Evolutionary conservation across 92 coral and sea anemone genomes (phyloP), one percentile per base, ranked within the genome.

Genomic region (Ricordea florida): DNA sequence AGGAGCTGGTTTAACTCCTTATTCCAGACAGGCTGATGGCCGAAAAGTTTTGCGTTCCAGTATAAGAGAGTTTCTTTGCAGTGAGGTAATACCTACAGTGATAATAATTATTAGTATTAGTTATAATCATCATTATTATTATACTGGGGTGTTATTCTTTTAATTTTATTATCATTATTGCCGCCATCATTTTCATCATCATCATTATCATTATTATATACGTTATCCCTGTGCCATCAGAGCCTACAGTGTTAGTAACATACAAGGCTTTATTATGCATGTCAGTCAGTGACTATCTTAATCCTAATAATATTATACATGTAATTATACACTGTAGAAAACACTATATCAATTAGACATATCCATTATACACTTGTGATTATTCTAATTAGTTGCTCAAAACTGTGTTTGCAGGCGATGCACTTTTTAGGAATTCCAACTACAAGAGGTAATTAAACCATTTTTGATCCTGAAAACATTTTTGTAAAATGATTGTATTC

Each of bases 1-100:
- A 71, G 99, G 99, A 16, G 91, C 97, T 33, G 99, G 99, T 0
- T 83, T 89, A 30, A 96, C 99, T 27, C 99, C 99, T 2, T 96
- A 85, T 71, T 96, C 99, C 13, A 82, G 99, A 36, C 85, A 84
- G 51, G 99, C 97, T 41, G 99, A 96, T 89, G 99, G 99, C 0
- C 70, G 99, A 37, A 96, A 96, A 46, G 99, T 96, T 60, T 52
- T 96, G 41, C 78, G 99, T 25, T 96, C 99, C 27, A 96, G 96
- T 29, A 92, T 96, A 8, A 74, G 99, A 28, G 99, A 96, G 45
- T 96, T 96, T 53, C 86, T 96, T 22, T 96, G 99, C 72, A 89
- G 99, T 89, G 99, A 96, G 94, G 99, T 96, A 37, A 49, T 18
- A 17, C 36, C 0, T 13, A 2, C 2, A 5, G 1, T 24, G 1